Base-by-base conservation (phyloP, 2,888 invertebrate species). In the Deladenus siricidicola region DNA sequence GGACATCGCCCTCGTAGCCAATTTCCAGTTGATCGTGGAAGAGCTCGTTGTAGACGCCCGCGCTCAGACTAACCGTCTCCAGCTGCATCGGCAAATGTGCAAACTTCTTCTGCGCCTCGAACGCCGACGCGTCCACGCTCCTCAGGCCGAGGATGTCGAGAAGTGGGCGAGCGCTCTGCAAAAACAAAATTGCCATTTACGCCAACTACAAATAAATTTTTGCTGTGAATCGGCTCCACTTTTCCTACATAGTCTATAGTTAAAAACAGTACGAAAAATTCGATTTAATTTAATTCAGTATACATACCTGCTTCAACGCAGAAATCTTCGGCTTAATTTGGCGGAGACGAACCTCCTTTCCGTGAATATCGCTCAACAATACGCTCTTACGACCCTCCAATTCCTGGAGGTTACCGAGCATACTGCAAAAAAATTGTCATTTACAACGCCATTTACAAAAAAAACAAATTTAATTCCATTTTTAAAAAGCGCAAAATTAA, bases 331-430 rank as follows among this genome's bases (percentile, higher is more conserved):
- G 56, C 4, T 51, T 48, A 47, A 67, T 53, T 51, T 67, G 66
- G 4, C 51, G 54, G 26, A 70, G 58, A 39, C 72, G 62, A 34
- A 64, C 64, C 54, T 73, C 73, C 55, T 74, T 74, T 14, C 68
- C 70, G 10, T 65, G 64, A 47, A 74, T 73, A 51, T 74, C 72
- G 44, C 70, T 70, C 34, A 60, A 42, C 1, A 74, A 63, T n/a
- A 72, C 69, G 21, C 66, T 67, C 52, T 70, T 42, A n/a, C 71
- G 48, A 4, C 65, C 69, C 58, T 74, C 73, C 34, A 68, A 58
- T 28, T 74, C 73, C 6, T 62, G 62, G 47, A 73, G 61, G 4
- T 67, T 67, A 1, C 60, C 60, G 17, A 64, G 49, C 44, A 74
- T 49, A 39, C 74, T 74, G 47, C 45, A 67, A 52, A 43, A 29